phyloP scores from a whole-genome alignment of 2,888 invertebrate genomes.

The Exephanes ischioxanthus region DNA sequence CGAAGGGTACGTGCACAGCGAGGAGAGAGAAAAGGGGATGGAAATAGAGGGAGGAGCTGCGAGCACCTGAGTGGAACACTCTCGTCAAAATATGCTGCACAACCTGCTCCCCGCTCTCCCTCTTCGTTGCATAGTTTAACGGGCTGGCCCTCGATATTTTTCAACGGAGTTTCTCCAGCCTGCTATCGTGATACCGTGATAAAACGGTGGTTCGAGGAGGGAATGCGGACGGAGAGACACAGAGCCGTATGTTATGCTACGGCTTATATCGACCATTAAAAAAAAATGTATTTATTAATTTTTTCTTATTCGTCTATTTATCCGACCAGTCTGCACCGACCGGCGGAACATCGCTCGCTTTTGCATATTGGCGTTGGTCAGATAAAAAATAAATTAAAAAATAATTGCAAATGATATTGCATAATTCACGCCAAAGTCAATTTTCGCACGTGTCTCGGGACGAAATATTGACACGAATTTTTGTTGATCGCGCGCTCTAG shows the following conservation, averaged over 20 bases:
- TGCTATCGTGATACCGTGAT: not conserved
- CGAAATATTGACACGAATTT: conserved; percentile 10
- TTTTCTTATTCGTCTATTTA: not conserved
- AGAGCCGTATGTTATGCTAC: not conserved
- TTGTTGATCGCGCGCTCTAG: not conserved
- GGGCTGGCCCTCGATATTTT: conserved; percentile 62
- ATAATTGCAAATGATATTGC: not conserved
- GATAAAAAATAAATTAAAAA: not conserved
- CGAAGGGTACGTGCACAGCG: not conserved
- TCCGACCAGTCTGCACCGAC: not conserved
- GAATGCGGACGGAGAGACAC: not conserved
- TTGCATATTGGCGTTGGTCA: not conserved
- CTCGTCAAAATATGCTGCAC: conserved; percentile 38
- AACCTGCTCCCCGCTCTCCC: conserved; percentile 11
- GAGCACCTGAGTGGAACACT: conserved; percentile 44
- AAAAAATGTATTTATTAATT: not conserved
- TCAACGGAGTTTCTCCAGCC: conserved; percentile 38
- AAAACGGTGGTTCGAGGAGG: not conserved
- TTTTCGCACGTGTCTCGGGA: not conserved
- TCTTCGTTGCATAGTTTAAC: conserved; percentile 58
- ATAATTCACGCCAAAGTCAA: conserved; percentile 1
- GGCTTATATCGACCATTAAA: not conserved
- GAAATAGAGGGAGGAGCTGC: conserved; percentile 18
- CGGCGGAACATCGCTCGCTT: not conserved
- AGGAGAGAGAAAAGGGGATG: conserved; percentile 9